phyloP scores from a whole-genome alignment of 2,888 invertebrate genomes.

The Endotricha flammealis region DNA sequence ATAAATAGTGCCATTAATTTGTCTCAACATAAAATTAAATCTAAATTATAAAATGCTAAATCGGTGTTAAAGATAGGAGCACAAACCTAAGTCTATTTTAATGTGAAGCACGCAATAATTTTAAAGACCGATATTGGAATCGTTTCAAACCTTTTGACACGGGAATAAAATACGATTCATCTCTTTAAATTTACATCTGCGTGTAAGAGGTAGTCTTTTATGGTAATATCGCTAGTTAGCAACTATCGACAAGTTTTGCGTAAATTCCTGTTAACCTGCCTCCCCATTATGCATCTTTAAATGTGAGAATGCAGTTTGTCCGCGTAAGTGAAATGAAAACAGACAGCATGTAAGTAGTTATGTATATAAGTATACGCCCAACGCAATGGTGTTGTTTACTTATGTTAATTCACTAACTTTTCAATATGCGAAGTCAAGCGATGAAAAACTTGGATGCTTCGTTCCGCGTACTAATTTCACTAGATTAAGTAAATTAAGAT shows the following conservation, averaged over 20 bases:
- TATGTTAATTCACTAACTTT: background rate
- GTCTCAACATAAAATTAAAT: too few relatives aligned
- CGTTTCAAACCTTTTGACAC: too few relatives aligned
- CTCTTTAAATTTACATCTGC: too few relatives aligned
- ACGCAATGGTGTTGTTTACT: background rate
- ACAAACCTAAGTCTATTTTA: too few relatives aligned
- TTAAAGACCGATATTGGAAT: too few relatives aligned
- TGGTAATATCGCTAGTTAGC: slow-evolving; percentile 9
- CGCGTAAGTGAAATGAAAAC: slow-evolving; percentile 35
- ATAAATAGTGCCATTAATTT: too few relatives aligned
- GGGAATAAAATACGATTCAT: too few relatives aligned
- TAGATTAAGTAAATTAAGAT: background rate
- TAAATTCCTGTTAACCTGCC: slow-evolving; percentile 23
- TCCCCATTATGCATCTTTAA: slow-evolving; percentile 27
- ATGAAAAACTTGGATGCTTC: background rate
- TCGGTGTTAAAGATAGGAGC: too few relatives aligned
- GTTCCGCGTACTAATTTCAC: background rate
- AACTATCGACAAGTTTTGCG: slow-evolving; percentile 17
- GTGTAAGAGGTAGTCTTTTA: background rate
- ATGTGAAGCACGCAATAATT: too few relatives aligned
- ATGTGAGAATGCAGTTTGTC: slow-evolving; percentile 29
- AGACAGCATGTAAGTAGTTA: slow-evolving; percentile 10
- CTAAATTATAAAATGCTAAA: too few relatives aligned
- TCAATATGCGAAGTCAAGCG: background rate
- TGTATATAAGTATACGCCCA: background rate